These are phyloP conservation scores for Himalopsyche tibetana DNA, from an alignment of 2,888 invertebrate species.

Conservation along the genomic window DNA sequence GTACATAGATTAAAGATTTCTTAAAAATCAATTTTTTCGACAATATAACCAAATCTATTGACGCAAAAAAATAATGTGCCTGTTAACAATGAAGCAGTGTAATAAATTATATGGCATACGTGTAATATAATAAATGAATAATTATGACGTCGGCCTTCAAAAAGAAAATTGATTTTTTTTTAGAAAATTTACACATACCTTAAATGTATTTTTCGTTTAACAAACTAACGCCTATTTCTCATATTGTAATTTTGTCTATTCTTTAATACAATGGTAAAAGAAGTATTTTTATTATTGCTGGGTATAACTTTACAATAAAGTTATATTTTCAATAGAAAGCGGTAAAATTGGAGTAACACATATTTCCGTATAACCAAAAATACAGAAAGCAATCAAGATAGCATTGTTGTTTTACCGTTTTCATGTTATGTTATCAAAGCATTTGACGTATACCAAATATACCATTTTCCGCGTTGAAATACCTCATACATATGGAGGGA, in stretches of 20 bases:
- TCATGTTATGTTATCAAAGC: conserved; percentile 21
- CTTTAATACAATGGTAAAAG: not conserved
- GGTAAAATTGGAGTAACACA: not conserved
- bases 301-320: not conserved
- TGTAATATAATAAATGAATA: no score
- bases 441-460: conserved; percentile 18
- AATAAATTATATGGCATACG: no score
- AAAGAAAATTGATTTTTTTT: no score
- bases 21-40: no score
- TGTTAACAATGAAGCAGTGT: no score
- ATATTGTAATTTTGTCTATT: not conserved
- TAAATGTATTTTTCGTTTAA: not conserved
- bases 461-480: not conserved
- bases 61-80: no score
- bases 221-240: not conserved
- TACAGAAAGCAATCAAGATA: conserved; percentile 20
- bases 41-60: no score
- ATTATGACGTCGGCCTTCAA: no score
- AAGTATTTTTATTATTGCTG: not conserved
- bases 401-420: conserved; percentile 28
- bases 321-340: not conserved
- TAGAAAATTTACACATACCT: no score
- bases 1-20: no score
- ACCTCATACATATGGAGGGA: not conserved
- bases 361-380: conserved; percentile 2